phyloP scores from a whole-genome alignment of 2,797 vertebrate genomes.

The Characodon lateralis region DNA sequence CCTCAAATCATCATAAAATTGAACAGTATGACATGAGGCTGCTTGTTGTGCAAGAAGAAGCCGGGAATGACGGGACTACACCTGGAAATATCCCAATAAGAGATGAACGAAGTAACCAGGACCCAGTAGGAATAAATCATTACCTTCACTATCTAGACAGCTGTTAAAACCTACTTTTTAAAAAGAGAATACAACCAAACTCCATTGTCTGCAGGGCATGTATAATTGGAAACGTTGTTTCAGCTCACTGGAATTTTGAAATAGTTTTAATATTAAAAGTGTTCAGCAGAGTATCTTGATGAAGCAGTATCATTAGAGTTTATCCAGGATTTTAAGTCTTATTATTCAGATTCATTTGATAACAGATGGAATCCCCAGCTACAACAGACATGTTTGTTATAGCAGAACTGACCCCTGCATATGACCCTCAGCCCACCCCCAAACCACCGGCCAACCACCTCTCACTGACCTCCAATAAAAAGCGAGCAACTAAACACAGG shows the following conservation, averaged over 20 bases:
- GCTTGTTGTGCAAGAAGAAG: too few species aligned
- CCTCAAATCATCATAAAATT: too few species aligned
- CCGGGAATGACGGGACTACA: not conserved
- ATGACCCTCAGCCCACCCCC: constrained; percentile 54
- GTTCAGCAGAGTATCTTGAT: not conserved
- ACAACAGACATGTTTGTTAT: constrained; percentile 46
- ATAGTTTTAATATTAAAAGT: not conserved
- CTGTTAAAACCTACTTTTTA: not conserved
- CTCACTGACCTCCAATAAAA: constrained; percentile 55
- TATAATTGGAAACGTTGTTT: not conserved
- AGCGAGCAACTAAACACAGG: constrained; percentile 65
- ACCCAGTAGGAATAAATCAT: not conserved
- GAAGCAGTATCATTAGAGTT: too few species aligned
- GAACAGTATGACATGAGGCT: not conserved
- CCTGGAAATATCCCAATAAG: not conserved
- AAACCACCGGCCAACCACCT: constrained; percentile 36
- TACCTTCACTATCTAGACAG: not conserved
- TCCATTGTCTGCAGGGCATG: not conserved
- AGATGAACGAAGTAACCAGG: not conserved
- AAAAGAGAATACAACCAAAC: not conserved
- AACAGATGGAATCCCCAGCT: constrained; percentile 38
- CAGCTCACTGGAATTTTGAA: not conserved
- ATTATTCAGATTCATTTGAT: constrained; percentile 5
- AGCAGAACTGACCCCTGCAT: constrained; percentile 38
- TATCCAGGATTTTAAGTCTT: not conserved